Percentiles rank a stretch among this genome's conserved stretches.
These are phyloP conservation scores for Procambarus clarkii DNA, from an alignment of 1,140 invertebrate genomes.

Conservation along the genomic window DNA sequence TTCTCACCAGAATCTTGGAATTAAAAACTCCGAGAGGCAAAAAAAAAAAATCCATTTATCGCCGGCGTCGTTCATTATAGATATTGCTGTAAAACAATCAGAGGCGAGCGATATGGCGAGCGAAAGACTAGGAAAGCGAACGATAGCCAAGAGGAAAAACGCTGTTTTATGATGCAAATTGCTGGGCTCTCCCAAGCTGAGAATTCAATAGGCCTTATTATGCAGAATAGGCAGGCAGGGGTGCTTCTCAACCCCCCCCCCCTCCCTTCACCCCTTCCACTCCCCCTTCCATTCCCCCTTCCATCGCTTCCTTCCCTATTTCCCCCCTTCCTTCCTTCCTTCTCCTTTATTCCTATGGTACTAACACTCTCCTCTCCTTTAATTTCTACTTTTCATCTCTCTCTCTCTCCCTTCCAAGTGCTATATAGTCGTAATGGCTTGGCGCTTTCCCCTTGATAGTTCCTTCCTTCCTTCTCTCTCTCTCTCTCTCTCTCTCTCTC, in stretches of 20 bases:
- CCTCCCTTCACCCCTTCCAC: not conserved
- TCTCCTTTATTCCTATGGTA: too few species aligned
- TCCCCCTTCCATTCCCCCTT: not conserved
- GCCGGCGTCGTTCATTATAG: too few species aligned
- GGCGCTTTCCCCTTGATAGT: not conserved
- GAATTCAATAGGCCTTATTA: conserved; percentile 1
- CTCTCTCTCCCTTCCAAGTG: not conserved
- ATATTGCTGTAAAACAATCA: too few species aligned
- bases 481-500: too few species aligned
- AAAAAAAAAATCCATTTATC: too few species aligned
- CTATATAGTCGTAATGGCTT: too few species aligned
- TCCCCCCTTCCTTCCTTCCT: not conserved
- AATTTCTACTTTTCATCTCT: not conserved
- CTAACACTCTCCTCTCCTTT: not conserved
- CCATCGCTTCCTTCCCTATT: not conserved
- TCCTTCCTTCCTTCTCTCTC: not conserved
- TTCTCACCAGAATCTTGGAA: too few species aligned
- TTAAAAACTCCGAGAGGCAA: too few species aligned
- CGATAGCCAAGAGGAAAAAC: not conserved
- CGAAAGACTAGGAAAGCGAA: too few species aligned
- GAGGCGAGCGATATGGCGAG: too few species aligned
- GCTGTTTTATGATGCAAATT: not conserved
- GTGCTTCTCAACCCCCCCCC: too few species aligned
- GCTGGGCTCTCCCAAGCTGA: not conserved
- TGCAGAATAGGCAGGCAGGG: not conserved